Base-by-base conservation (phyloP, 2,797 vertebrate genomes). In the Myotis findleyi region DNA sequence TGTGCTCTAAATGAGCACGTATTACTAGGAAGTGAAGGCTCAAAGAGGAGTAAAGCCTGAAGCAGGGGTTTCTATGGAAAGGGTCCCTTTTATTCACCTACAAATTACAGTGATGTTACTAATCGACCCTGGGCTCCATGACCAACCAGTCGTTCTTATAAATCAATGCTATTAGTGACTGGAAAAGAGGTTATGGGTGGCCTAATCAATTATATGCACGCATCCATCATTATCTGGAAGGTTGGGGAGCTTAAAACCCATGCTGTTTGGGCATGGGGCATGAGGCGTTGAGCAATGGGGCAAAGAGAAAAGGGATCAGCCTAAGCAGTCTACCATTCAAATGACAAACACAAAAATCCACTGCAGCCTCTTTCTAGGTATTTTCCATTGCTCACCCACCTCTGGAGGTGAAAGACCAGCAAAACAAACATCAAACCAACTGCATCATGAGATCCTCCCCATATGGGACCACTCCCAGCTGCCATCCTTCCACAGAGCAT, bases 311-410 rank as follows among this genome's bases (percentile, higher is more conserved):
- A n/a, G 44, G 21, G 3, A 41, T 8, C n/a, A 23, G 64, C 47
- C 9, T 12, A 6, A n/a, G n/a, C 1, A 6, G 25, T 57, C 47
- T 21, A 62, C 66, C 47, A 14, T 10, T 6, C 2, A 0, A 7
- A 53, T 38, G 9, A 16, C 68, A 57, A 33, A 53, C 75, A n/a
- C 49, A 21, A 20, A 41, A n/a, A 20, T 30, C 33, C 3, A 3
- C 0, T 0, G 12, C 18, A 23, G n/a, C 8, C 16, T 47, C 33
- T 59, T 30, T 69, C 49, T 27, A 30, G 59, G 21, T 38, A 14
- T 36, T 36, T 47, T 38, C 69, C 38, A 2, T 12, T 21, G 49
- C 64, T 66, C 27, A 3, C n/a, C 62, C 30, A 10, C 38, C 73
- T 23, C 16, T 9, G 25, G 14, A 41, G 38, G 27, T 21, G 14